These are phyloP conservation scores for Drosophila trapezifrons DNA, from an alignment of 1,140 invertebrate species.

Conservation along the genomic window DNA sequence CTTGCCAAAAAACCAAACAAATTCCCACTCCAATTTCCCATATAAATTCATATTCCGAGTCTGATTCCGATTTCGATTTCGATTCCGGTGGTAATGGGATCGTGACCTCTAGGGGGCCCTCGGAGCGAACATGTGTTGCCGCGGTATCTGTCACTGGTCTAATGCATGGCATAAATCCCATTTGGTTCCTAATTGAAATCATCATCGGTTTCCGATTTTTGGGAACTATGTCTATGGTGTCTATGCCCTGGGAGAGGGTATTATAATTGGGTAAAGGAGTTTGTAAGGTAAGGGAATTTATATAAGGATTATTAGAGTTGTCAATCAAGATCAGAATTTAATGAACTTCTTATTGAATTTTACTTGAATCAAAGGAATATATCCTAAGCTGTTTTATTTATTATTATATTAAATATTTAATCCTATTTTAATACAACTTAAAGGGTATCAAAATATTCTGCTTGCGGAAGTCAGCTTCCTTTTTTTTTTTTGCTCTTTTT, in stretches of 20 bases:
- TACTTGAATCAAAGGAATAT: too few relatives aligned
- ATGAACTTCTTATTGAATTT: too few relatives aligned
- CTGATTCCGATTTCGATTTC: background rate
- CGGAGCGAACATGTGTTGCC: slow-evolving; percentile 23
- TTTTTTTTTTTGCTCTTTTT: background rate
- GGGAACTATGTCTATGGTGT: background rate
- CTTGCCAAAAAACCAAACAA: slow-evolving; percentile 14
- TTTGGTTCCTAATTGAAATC: slow-evolving; percentile 40
- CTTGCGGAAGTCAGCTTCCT: too few relatives aligned
- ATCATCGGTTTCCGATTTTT: slow-evolving; percentile 7
- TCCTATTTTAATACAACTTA: too few relatives aligned
- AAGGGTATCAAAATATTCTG: background rate
- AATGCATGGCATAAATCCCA: slow-evolving; percentile 46
- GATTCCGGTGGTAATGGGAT: slow-evolving; percentile 29
- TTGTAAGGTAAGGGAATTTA: too few relatives aligned
- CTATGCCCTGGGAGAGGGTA: background rate
- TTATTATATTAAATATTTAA: too few relatives aligned
- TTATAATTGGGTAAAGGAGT: background rate
- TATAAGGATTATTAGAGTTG: too few relatives aligned
- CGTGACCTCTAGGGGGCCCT: slow-evolving; percentile 19
- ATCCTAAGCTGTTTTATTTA: too few relatives aligned
- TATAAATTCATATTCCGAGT: background rate
- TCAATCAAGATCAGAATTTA: too few relatives aligned
- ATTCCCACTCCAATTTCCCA: background rate
- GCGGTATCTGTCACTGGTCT: slow-evolving; percentile 43